Percentiles rank a stretch among this genome's conserved stretches.
phyloP scores from a whole-genome alignment of 2,888 invertebrate genomes.

The Phymatocera aterrima region DNA sequence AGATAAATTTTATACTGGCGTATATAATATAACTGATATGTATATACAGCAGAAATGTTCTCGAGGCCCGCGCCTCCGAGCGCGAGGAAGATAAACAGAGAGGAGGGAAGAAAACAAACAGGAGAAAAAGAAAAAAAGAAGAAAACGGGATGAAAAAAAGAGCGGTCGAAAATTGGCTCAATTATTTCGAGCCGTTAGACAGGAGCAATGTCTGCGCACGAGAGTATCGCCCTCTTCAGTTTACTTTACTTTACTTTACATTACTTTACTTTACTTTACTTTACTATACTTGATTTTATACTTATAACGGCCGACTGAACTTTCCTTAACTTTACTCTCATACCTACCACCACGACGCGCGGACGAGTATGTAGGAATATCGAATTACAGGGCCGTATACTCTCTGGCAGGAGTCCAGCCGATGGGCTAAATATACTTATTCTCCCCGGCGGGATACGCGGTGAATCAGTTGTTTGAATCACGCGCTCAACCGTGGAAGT shows the following conservation, averaged over 20 bases:
- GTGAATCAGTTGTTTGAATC: constrained; percentile 47
- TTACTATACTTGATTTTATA: too few relatives aligned
- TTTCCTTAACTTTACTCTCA: not conserved
- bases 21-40: too few relatives aligned
- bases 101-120: not conserved
- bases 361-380: constrained; percentile 47
- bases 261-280: too few relatives aligned
- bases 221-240: constrained; percentile 10
- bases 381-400: constrained; percentile 63
- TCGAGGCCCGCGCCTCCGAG: too few relatives aligned
- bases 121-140: not conserved
- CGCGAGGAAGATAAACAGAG: not conserved
- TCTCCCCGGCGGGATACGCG: constrained; percentile 37
- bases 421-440: constrained; percentile 60
- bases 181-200: constrained; percentile 21
- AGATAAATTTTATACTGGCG: too few relatives aligned
- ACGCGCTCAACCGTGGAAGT: constrained; percentile 30
- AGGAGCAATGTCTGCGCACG: not conserved
- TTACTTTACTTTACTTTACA: too few relatives aligned
- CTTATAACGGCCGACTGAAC: not conserved
- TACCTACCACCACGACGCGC: not conserved
- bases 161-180: constrained; percentile 16
- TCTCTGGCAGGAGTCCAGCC: constrained; percentile 58
- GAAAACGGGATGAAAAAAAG: not conserved
- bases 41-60: too few relatives aligned